These are phyloP conservation scores for Pipistrellus pygmaeus DNA, from an alignment of 2,797 vertebrate genomes.

Conservation along the genomic window DNA sequence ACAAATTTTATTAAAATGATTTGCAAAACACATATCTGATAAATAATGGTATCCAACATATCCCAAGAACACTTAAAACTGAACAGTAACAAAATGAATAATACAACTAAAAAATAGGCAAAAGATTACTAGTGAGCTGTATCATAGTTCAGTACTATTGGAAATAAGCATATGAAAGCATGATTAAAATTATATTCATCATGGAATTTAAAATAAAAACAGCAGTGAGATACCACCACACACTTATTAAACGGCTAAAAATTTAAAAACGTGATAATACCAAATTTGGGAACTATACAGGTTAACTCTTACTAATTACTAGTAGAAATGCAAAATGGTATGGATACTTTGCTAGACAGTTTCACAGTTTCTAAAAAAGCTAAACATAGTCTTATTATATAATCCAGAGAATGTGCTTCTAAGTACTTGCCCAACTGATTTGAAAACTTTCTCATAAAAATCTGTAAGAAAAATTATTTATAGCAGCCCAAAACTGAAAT, in stretches of 20 bases:
- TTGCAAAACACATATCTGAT: slow-evolving; percentile 4
- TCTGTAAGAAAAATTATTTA: not conserved
- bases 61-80: not conserved
- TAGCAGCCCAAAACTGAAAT: not conserved
- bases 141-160: not conserved
- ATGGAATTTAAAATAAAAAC: not conserved
- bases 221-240: not conserved
- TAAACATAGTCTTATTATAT: not conserved
- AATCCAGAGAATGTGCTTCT: not conserved
- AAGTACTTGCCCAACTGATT: not conserved
- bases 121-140: not conserved
- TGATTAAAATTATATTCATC: not conserved
- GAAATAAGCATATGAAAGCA: not conserved
- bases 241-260: not conserved
- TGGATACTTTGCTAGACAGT: not conserved
- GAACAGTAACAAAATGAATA: not conserved
- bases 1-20: not conserved
- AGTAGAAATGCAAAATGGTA: not conserved
- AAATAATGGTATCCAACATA: not conserved
- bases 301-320: not conserved
- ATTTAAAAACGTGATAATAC: not conserved
- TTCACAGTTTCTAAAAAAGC: not conserved
- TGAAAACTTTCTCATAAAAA: not conserved
- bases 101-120: not conserved
- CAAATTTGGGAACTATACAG: not conserved